Base-by-base conservation (phyloP, 2,113 vertebrate genomes). In the Eonycteris spelaea region DNA sequence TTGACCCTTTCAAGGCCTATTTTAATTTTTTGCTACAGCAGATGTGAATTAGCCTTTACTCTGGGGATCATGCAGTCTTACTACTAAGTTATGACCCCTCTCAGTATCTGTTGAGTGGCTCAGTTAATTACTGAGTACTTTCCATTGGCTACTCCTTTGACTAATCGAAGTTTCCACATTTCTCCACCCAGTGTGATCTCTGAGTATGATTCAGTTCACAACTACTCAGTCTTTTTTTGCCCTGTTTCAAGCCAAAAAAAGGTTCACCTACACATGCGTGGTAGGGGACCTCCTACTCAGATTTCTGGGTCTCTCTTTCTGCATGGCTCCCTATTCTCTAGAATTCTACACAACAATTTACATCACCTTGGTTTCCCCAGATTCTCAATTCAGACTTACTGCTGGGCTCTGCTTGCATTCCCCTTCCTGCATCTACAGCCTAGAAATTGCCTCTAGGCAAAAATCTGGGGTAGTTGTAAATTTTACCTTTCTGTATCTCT, bases 21-120 rank as follows among this genome's bases (percentile, higher is more conserved):
- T 82, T 88, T 87, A 74, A 88, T 48, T 88, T 87, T 87, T 95
- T 82, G 67, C 84, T 75, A 40, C 11, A 45, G 43, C 21, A 77
- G 11, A 19, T 82, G 12, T 82, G 28, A 79, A 48, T 74, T 67
- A 74, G n/a, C 3, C 40, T 82, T 82, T 84, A 68, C 14, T 83
- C 16, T 16, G 35, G 45, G 28, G 15, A 63, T 75, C 67, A 35
- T 83, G 88, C 24, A n/a, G 26, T 40, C 11, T 63, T 18, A 75
- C 21, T 71, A 43, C 26, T 68, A 53, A 85, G 19, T 33, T 33
- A 55, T n/a, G 48, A 24, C 70, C 33, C 33, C 6, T 57, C 28
- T 88, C 48, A 88, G n/a, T 83, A 24, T 67, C 59, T 45, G 33
- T 40, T 57, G 61, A 24, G 18, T 51, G 59, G 10, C 59, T 70